Base-by-base conservation (phyloP, 2,888 invertebrate genomes). In the Stomorhina lunata region DNA sequence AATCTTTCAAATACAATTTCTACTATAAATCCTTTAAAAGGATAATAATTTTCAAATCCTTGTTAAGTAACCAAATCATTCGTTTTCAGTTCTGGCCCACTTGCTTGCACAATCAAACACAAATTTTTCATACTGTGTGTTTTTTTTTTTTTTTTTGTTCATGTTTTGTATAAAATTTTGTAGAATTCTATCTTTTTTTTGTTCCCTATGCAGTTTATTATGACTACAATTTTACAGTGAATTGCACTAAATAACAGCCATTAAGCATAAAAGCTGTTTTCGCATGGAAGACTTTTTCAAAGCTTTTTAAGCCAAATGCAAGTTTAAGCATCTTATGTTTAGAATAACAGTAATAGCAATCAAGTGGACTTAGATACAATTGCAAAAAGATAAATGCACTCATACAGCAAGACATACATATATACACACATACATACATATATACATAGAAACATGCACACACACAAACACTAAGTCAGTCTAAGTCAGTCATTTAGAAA, bases 171-270 rank as follows among this genome's bases (percentile, higher is more conserved):
- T 15, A 27, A 10, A n/a, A 43, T 57, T 1, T 37, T n/a, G 12
- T 15, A 45, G 34, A 40, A 0, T 32, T 32, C n/a, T n/a, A n/a
- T n/a, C n/a, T 50, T 37, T 68, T 72, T 69, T 65, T 20, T 34
- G 2, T 75, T n/a, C n/a, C n/a, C n/a, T n/a, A n/a, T n/a, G n/a
- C n/a, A n/a, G n/a, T 66, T 75, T 82, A 75, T 79, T 79, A 59
- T 82, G 79, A 76, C 71, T 69, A 79, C 75, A 75, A 82, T 79
- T 82, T 82, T 79, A 79, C 66, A 79, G 75, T 79, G 79, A 71
- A 82, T 79, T 82, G 79, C 79, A 75, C 75, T 76, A 79, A 82
- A 82, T 82, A 82, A 82, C 71, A 79, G 66, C 79, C 79, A 82
- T 82, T 82, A 79, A 82, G 82, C 59, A 82, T 76, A 82, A 82